These are phyloP conservation scores for Lithophane leautieri DNA, from an alignment of 2,888 invertebrate species.

Conservation along the genomic window DNA sequence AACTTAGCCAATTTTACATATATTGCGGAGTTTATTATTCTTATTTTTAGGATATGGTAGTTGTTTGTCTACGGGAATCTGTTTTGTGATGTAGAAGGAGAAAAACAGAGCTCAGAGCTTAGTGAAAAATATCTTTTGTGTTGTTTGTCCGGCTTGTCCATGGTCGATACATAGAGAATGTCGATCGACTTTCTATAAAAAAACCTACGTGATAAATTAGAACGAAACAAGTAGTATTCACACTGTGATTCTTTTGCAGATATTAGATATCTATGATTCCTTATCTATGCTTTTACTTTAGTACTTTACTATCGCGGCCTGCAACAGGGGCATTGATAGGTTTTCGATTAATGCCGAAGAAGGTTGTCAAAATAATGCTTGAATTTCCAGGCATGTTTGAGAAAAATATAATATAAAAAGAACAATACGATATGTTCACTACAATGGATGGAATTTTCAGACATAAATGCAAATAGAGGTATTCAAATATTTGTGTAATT, in stretches of 20 bases:
- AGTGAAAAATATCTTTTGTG: background rate
- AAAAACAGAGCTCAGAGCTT: background rate
- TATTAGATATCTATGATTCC: background rate
- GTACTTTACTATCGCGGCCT: no score
- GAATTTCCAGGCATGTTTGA: no score
- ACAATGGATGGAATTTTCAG: background rate
- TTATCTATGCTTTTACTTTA: background rate
- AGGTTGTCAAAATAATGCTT: no score
- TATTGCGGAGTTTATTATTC: constrained; percentile 25
- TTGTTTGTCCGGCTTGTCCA: background rate
- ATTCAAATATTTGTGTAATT: background rate
- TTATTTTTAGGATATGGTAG: constrained; percentile 28
- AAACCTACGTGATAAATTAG: background rate
- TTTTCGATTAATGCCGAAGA: no score
- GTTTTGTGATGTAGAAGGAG: background rate
- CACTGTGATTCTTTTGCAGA: background rate
- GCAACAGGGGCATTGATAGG: no score
- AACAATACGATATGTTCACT: background rate
- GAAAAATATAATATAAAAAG: background rate
- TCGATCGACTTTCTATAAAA: background rate
- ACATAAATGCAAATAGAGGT: background rate
- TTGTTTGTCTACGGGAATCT: constrained; percentile 25
- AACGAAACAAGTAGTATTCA: no score
- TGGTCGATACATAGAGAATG: background rate
- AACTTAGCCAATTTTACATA: constrained; percentile 26